phyloP scores from a whole-genome alignment of 2,888 invertebrate genomes.

The Pyrochroa serraticornis region DNA sequence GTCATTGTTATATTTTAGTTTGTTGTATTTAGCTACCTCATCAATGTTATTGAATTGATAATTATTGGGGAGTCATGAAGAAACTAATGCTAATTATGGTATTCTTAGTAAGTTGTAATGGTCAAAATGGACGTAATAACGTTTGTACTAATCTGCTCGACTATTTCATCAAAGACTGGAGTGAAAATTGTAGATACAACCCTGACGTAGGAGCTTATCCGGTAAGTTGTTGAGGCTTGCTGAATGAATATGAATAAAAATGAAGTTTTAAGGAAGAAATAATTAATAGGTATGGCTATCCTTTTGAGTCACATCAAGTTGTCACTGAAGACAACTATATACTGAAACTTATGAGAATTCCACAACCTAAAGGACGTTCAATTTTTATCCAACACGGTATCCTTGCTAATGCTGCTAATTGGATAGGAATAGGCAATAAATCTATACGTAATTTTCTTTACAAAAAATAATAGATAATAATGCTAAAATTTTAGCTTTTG shows the following conservation, averaged over 20 bases:
- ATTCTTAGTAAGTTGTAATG: not conserved
- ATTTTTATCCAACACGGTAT: slow-evolving; percentile 2
- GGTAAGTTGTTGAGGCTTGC: not conserved
- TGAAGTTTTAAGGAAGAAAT: not conserved
- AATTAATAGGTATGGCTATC: not conserved
- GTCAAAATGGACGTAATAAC: not conserved
- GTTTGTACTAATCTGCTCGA: slow-evolving; percentile 2
- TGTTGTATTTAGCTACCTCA: too few species aligned
- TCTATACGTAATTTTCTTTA: not conserved
- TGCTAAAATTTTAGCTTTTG: slow-evolving; percentile 59
- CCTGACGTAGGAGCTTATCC: not conserved
- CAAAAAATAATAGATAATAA: not conserved
- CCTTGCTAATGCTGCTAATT: not conserved
- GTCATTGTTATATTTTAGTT: too few species aligned
- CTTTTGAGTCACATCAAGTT: not conserved
- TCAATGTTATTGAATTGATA: too few species aligned
- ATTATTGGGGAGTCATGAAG: not conserved
- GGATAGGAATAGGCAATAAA: not conserved
- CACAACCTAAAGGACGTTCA: not conserved
- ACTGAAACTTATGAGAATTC: slow-evolving; percentile 2
- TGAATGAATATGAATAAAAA: not conserved
- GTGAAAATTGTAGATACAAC: slow-evolving; percentile 3
- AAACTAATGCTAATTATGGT: not conserved
- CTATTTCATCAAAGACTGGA: not conserved
- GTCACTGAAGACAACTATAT: not conserved